These are phyloP conservation scores for Anaspis maculata DNA, from an alignment of 2,888 invertebrate species.

Conservation along the genomic window DNA sequence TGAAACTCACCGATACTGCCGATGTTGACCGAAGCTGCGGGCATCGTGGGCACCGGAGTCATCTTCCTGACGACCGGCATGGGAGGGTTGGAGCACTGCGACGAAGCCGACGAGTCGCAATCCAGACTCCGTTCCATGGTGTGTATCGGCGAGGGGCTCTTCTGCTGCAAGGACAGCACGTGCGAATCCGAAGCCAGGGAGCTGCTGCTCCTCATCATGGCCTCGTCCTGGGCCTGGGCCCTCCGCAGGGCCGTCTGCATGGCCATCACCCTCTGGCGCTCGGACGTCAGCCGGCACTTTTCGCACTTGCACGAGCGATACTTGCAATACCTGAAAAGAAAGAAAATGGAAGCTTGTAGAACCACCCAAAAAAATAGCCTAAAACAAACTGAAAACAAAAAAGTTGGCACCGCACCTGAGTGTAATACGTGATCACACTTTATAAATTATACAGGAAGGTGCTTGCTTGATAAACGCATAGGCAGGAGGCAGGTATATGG, in stretches of 20 bases:
- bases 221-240: constrained; percentile 80
- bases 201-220: constrained; percentile 38
- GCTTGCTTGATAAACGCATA: too few species aligned
- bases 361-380: too few species aligned
- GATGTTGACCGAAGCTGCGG: constrained; percentile 36
- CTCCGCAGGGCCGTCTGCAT: constrained; percentile 74
- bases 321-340: constrained; percentile 82
- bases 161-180: constrained; percentile 34
- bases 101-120: constrained; percentile 55
- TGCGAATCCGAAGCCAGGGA: not conserved
- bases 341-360: too few species aligned
- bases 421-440: too few species aligned
- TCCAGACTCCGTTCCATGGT: constrained; percentile 35
- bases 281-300: constrained; percentile 79
- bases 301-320: constrained; percentile 78
- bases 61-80: constrained; percentile 42
- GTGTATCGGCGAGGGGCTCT: constrained; percentile 40
- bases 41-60: constrained; percentile 40
- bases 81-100: constrained; percentile 48
- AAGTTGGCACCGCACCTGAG: too few species aligned
- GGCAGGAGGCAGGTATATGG: too few species aligned
- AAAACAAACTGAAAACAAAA: too few species aligned
- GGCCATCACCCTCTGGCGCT: constrained; percentile 85
- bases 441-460: too few species aligned
- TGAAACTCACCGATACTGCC: constrained; percentile 28